Evolutionary conservation across 2,113 vertebrate species (phyloP).

Genomic region (Gallinago paraguaiae): DNA sequence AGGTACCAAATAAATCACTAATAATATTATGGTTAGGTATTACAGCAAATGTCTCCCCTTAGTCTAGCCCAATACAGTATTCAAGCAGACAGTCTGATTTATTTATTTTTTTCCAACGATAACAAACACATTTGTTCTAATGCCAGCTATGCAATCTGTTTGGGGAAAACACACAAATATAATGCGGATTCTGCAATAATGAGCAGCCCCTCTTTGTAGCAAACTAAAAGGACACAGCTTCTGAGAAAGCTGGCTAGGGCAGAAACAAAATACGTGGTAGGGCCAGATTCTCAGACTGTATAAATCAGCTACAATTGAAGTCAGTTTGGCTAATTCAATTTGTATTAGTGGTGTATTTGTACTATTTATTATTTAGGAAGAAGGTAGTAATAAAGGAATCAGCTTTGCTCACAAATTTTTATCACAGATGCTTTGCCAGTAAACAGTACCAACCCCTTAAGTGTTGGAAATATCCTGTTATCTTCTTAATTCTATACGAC

Average conservation of each 20-base stretch:
- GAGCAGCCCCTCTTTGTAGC: neutral
- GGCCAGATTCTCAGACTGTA: neutral
- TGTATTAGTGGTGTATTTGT: neutral
- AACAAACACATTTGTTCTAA: neutral
- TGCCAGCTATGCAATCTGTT: neutral
- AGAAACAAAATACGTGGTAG: neutral
- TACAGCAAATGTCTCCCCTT: neutral
- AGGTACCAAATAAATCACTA: neutral
- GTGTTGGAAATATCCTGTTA: slow-evolving; percentile 7
- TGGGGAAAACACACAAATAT: neutral
- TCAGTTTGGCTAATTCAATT: neutral
- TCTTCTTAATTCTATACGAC: neutral
- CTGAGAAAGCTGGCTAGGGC: neutral
- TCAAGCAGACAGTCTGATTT: neutral
- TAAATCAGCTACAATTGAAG: neutral
- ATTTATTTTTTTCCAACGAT: neutral
- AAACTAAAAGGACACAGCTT: neutral
- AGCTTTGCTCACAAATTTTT: neutral
- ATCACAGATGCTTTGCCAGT: neutral
- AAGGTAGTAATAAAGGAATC: neutral
- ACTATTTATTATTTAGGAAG: neutral
- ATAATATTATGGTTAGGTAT: neutral
- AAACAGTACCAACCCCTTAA: neutral
- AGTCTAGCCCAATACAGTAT: neutral
- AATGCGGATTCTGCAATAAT: neutral